Evolutionary conservation across 2,888 invertebrate species (phyloP), one percentile per base, ranked within the genome.

Genomic region (Gibbula magus): DNA sequence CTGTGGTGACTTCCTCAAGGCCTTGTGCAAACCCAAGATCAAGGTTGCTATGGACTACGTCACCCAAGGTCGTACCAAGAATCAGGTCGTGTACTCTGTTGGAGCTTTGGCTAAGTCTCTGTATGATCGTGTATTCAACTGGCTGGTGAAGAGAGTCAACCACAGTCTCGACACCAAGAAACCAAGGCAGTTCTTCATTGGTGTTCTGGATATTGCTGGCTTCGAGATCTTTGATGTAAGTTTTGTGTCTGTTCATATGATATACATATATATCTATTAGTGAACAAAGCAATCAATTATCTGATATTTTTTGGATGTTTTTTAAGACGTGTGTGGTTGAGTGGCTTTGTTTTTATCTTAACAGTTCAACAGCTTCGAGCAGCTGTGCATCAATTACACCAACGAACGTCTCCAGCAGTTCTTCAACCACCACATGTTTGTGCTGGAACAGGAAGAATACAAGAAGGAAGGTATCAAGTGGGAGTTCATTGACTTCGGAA

Each of bases 171-270:
- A 98, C 95, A 99, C 98, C 94, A 97, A 98, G 94, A 98, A 98
- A 94, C 98, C 99, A 95, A 96, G 98, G 94, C 97, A 97, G 94
- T 97, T 97, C 94, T 99, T 99, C 95, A 99, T 99, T 94, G 99
- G 99, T 96, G 99, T 99, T 93, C 96, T 99, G 95, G 99, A 99
- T 97, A 99, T 99, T 95, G 99, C 99, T 94, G 99, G 99, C 95
- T 99, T 99, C 94, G 99, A 99, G 95, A 99, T 99, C 95, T 99
- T 99, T 96, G 99, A 99, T 88, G 93, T 91, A 81, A 87, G 86
- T 82, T 22, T 56, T 18, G 13, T 56, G 2, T 22, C n/a, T 56
- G 13, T 56, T n/a, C 20, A 22, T 56, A 22, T 56, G 8, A 3
- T 20, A 10, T n/a, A 20, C 7, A 53, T 13, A 4, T 22, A 4